phyloP scores from a whole-genome alignment of 2,113 vertebrate genomes.

The Megatriorchis doriae region DNA sequence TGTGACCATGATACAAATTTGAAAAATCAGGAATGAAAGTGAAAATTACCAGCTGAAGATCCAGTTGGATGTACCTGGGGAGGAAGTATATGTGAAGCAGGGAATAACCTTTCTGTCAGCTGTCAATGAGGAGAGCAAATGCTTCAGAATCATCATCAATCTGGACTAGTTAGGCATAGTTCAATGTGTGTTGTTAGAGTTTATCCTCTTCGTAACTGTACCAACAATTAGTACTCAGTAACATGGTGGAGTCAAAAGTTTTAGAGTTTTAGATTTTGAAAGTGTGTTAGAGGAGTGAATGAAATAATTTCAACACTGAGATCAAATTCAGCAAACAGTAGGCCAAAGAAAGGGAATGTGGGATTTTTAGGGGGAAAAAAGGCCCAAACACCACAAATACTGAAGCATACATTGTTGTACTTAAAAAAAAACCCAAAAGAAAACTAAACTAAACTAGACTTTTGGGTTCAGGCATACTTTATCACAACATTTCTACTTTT shows the following conservation, averaged over 20 bases:
- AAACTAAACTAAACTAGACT: not conserved
- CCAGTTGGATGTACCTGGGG: fast-evolving
- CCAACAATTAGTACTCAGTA: not conserved
- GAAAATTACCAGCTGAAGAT: not conserved
- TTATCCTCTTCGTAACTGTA: not conserved
- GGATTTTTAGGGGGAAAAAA: not conserved
- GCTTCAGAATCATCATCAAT: not conserved
- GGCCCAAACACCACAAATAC: not conserved
- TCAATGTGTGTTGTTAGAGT: not conserved
- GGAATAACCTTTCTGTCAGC: not conserved
- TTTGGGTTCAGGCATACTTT: not conserved
- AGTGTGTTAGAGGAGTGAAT: not conserved
- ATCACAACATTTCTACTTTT: not conserved
- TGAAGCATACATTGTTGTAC: not conserved
- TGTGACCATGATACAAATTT: not conserved
- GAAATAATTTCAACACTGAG: not conserved
- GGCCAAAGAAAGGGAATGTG: not conserved
- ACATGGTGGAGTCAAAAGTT: not conserved
- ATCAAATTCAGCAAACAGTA: not conserved
- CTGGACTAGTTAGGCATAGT: not conserved
- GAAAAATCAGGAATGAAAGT: not conserved
- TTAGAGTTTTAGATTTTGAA: not conserved
- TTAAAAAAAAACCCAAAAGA: not conserved
- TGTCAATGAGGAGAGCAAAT: not conserved
- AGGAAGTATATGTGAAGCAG: not conserved